phyloP scores from a whole-genome alignment of 2,888 invertebrate genomes.

The Tetranychus piercei region DNA sequence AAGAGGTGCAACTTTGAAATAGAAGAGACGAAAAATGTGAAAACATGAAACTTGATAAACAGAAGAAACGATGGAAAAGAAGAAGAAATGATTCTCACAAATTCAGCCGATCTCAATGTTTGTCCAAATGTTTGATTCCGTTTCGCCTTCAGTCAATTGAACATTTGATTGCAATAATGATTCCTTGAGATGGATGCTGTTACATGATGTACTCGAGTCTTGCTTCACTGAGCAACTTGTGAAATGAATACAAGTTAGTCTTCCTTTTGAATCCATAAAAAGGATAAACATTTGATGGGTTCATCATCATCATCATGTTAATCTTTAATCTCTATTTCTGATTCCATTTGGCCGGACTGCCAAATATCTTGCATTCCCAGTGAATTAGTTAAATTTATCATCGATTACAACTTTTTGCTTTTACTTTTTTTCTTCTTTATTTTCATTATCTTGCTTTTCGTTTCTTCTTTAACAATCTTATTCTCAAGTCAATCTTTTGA shows the following conservation, averaged over 20 bases:
- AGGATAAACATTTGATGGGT: neutral
- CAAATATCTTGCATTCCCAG: neutral
- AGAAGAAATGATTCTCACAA: no score
- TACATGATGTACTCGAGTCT: neutral
- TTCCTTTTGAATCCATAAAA: neutral
- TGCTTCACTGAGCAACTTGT: neutral
- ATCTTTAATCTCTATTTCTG: neutral
- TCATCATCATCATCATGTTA: neutral
- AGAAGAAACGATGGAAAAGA: no score
- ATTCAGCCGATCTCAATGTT: no score
- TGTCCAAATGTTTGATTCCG: no score
- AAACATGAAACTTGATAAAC: no score
- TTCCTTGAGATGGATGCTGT: neutral
- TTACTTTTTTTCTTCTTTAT: neutral
- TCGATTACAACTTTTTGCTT: neutral
- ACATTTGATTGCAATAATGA: neutral
- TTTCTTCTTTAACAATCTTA: neutral
- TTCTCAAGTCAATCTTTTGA: no score
- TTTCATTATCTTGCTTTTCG: neutral
- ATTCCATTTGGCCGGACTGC: neutral
- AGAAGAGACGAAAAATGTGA: no score
- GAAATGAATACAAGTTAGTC: neutral
- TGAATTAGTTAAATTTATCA: neutral
- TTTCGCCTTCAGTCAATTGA: no score
- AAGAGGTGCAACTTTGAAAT: no score